Base-by-base conservation (phyloP, 2,888 invertebrate species). In the Caradrina clavipalpis region DNA sequence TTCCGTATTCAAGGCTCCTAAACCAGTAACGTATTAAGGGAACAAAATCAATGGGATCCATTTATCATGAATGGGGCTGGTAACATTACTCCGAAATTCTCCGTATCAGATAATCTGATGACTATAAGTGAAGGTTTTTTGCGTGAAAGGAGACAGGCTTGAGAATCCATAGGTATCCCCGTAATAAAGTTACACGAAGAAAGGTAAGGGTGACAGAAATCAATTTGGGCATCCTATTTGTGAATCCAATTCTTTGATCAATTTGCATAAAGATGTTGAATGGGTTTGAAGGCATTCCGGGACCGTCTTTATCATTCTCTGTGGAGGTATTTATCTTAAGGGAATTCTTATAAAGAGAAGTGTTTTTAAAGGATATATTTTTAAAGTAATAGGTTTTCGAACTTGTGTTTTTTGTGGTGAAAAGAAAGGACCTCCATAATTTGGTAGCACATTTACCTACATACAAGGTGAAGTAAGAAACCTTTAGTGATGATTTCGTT, bases 201-300 rank as follows among this genome's bases (percentile, higher is more conserved):
- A 80, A 76, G 81, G 76, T 76, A 68, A 67, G 62, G 76, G 51
- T 69, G 69, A 80, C 76, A 57, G 59, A 76, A 80, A 80, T 62
- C 69, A 76, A 63, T 80, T 76, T 76, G 76, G 61, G 50, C 76
- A 67, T 80, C 80, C 74, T 64, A 80, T 76, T 76, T 80, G 81
- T 51, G 35, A 80, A 80, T 58, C 51, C 76, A 68, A 80, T 76
- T 80, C 61, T 76, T 80, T 80, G 69, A 76, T 76, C 76, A 76
- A 76, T 76, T 80, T 76, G 62, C 76, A 62, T 62, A 68, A 73
- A 65, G 61, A 55, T 62, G 61, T 76, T 74, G 75, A 76, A 76
- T 58, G 59, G 76, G 21, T 62, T 56, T 45, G 59, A 67, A 61
- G 67, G 69, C 53, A 80, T 75, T 76, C 57, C 67, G 51, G 56